These are phyloP conservation scores for Tachystola acroxantha DNA, from an alignment of 2,888 invertebrate species.

Conservation along the genomic window DNA sequence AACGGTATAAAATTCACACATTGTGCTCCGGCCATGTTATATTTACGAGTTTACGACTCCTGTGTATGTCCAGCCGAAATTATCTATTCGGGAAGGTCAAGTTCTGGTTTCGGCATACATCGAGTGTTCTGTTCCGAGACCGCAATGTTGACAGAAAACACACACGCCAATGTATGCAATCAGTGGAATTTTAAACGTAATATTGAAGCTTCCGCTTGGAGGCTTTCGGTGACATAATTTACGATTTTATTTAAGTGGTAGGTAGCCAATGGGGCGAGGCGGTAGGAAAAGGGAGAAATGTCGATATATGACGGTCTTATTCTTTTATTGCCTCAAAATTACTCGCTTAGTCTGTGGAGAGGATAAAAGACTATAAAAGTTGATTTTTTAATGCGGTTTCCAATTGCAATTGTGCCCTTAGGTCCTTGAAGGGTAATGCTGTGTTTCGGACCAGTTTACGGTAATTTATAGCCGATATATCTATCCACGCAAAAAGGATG, in stretches of 20 bases:
- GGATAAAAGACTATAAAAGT: constrained; percentile 29
- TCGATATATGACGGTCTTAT: constrained; percentile 23
- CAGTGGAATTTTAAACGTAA: not conserved
- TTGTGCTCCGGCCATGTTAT: constrained; percentile 46
- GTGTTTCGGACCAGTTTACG: constrained; percentile 26
- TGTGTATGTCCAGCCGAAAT: constrained; percentile 31
- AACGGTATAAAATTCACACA: constrained; percentile 66
- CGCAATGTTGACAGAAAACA: not conserved
- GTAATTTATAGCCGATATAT: constrained; percentile 31
- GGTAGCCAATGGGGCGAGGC: constrained; percentile 10
- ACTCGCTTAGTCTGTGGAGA: constrained; percentile 22
- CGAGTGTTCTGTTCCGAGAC: constrained; percentile 6
- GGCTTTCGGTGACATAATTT: constrained; percentile 18
- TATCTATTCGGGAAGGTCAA: constrained; percentile 35
- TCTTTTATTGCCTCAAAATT: constrained; percentile 28
- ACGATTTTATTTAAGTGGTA: constrained; percentile 20
- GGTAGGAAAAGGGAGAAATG: constrained; percentile 13
- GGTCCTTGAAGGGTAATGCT: constrained; percentile 25
- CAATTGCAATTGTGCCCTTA: constrained; percentile 17
- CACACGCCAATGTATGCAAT: not conserved
- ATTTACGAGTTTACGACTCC: constrained; percentile 6
- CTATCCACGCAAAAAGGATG: constrained; percentile 4
- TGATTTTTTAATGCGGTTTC: constrained; percentile 16
- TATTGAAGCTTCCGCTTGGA: not conserved
- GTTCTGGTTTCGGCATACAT: constrained; percentile 14